phyloP scores from a whole-genome alignment of 2,797 vertebrate genomes.

The Aeoliscus strigatus region DNA sequence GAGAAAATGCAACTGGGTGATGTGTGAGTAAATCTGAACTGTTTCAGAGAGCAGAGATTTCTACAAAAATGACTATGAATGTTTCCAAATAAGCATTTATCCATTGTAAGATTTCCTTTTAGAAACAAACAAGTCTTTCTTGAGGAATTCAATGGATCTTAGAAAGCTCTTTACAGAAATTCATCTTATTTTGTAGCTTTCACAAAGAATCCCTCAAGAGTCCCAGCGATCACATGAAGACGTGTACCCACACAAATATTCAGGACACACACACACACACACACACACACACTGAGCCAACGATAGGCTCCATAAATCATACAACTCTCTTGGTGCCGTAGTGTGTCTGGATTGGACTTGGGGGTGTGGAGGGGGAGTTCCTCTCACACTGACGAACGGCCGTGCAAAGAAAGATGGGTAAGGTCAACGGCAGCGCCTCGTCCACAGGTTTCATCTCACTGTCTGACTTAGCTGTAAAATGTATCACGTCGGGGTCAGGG shows the following conservation, averaged over 20 bases:
- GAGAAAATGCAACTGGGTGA: too few relatives aligned
- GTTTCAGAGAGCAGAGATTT: too few relatives aligned
- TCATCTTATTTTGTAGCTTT: slow-evolving; percentile 1
- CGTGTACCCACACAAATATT: slow-evolving; percentile 4
- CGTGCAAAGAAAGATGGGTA: slow-evolving; percentile 3
- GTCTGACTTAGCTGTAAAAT: slow-evolving; percentile 28
- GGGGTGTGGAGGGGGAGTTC: slow-evolving; percentile 18
- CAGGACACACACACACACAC: slow-evolving; percentile 3
- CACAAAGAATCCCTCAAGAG: slow-evolving; percentile 6
- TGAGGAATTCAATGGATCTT: too few relatives aligned
- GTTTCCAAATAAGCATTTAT: too few relatives aligned
- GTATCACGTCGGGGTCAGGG: slow-evolving; percentile 23
- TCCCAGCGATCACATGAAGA: slow-evolving; percentile 5
- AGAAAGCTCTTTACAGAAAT: too few relatives aligned
- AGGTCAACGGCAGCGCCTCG: slow-evolving; percentile 16
- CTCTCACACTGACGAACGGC: slow-evolving; percentile 17
- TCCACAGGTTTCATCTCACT: slow-evolving; percentile 11
- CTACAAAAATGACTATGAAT: too few relatives aligned
- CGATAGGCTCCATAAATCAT: slow-evolving; percentile 28
- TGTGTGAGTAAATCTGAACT: too few relatives aligned
- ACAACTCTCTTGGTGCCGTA: slow-evolving; percentile 11
- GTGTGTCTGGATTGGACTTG: too few relatives aligned
- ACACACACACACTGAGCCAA: slow-evolving; percentile 5
- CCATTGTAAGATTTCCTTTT: too few relatives aligned
- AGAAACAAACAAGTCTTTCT: too few relatives aligned